Base-by-base conservation (phyloP, 2,888 invertebrate species). In the Hypomecis atomaria region DNA sequence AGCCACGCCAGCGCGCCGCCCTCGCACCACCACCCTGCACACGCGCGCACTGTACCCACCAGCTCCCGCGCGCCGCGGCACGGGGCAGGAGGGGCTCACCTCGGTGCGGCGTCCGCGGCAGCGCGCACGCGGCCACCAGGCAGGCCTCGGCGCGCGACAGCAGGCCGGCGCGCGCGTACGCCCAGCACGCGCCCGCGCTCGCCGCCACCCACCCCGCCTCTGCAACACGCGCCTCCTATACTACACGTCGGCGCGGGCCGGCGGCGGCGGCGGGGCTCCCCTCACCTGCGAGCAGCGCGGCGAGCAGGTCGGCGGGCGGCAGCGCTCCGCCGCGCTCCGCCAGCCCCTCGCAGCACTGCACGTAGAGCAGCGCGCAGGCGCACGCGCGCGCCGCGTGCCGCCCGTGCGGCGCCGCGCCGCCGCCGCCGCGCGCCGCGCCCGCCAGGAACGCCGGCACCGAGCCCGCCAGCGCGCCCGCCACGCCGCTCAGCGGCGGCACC, bases 331-430 rank as follows among this genome's bases (percentile, higher is more conserved):
- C 88, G 56, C 65, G 84, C 88, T 5, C 82, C 85, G 50, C 59
- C 59, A 88, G 71, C 45, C 83, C 73, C 66, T 78, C 77, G 69
- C 89, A 87, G 71, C 88, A 88, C 67, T 88, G 87, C 23, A 77
- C 80, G 67, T 87, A 89, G 59, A 89, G 69, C 71, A 89, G 72
- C 65, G 72, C 59, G 52, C 53, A 89, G 74, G 86, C 86, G n/a
- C 82, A 79, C n/a, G 55, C 40, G 34, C 58, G 81, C 37, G 56
- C 73, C 73, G 52, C 52, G 63, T 62, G 38, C 60, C 65, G 65
- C 66, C 40, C 45, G 49, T 62, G 62, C 40, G 60, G 62, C 64
- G 65, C 34, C 40, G 54, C 57, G 67, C 36, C 56, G 58, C 59
- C 34, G 54, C 43, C 53, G 42, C 65, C 65, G 63, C 61, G 42